A percentile compares a stretch with the other conserved stretches of the same genome.
phyloP scores from a whole-genome alignment of 2,113 vertebrate species.

The Ammodytes marinus region DNA sequence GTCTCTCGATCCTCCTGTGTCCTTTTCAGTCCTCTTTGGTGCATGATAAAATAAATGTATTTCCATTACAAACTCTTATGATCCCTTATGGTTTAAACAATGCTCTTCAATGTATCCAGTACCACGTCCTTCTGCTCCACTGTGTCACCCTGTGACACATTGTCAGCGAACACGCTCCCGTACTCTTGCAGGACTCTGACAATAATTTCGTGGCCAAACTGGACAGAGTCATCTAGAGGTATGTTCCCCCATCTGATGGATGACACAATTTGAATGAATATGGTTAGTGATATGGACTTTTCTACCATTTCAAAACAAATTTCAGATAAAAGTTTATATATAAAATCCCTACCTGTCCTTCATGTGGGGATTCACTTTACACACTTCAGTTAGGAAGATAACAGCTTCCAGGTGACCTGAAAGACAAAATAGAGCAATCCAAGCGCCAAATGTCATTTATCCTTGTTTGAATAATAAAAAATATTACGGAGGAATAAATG shows the following conservation, averaged over 20 bases:
- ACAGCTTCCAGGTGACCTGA: slow-evolving; percentile 88
- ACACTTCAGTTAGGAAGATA: slow-evolving; percentile 88
- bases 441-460: neutral
- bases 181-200: slow-evolving; percentile 88
- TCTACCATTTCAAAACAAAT: neutral
- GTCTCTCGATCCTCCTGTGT: slow-evolving; percentile 16
- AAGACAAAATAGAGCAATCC: slow-evolving; percentile 17
- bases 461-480: slow-evolving; percentile 7
- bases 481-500: slow-evolving; percentile 12
- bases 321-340: neutral
- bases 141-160: slow-evolving; percentile 33
- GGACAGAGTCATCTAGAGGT: slow-evolving; percentile 88
- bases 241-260: slow-evolving; percentile 90
- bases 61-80: slow-evolving; percentile 16
- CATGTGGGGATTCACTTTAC: slow-evolving; percentile 88
- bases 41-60: neutral
- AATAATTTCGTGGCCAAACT: slow-evolving; percentile 86
- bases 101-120: slow-evolving; percentile 83
- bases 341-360: slow-evolving; percentile 86
- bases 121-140: slow-evolving; percentile 78
- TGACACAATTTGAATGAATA: slow-evolving; percentile 20
- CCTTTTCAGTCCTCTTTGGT: slow-evolving; percentile 26
- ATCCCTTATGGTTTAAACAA: slow-evolving; percentile 74
- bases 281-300: neutral
- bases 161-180: slow-evolving; percentile 75